A percentile compares a stretch with the other conserved stretches of the same genome.
Conservation (phyloP, 2,888 invertebrate species). For the Crematogaster levior region DNA sequence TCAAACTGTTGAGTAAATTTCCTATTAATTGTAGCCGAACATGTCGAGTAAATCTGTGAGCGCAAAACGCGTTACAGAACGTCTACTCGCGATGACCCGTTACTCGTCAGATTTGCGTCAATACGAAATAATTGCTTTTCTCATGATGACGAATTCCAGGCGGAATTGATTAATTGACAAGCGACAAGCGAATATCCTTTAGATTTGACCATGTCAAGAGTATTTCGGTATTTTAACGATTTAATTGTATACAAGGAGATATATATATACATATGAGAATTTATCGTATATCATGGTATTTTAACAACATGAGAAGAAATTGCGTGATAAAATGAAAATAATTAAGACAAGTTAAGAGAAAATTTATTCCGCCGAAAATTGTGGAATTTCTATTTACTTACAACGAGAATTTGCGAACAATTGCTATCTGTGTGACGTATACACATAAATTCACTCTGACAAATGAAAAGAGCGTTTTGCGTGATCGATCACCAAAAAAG, state of each 20-base stretch:
- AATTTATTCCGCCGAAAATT: not conserved
- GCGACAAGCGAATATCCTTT: not conserved
- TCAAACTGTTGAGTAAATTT: slow-evolving; percentile 80
- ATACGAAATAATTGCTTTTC: slow-evolving; percentile 8
- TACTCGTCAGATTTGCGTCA: slow-evolving; percentile 21
- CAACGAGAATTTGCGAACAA: not conserved
- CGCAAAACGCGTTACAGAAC: slow-evolving; percentile 54
- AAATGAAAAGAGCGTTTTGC: not conserved
- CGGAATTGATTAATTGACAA: slow-evolving; percentile 9
- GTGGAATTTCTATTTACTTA: not conserved
- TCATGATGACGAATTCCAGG: not conserved
- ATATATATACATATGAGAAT: not conserved
- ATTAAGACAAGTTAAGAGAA: not conserved
- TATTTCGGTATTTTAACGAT: not conserved
- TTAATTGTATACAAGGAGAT: not conserved
- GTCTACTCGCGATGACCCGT: slow-evolving; percentile 60
- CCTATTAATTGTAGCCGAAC: slow-evolving; percentile 78
- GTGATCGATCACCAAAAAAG: too few species aligned
- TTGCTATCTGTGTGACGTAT: not conserved
- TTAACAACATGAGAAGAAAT: not conserved
- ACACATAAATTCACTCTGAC: not conserved
- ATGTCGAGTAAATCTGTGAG: slow-evolving; percentile 72
- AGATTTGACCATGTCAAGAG: not conserved
- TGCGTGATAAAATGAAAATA: not conserved
- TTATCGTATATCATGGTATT: not conserved